phyloP scores from a whole-genome alignment of 2,888 invertebrate genomes.

The Oasisia sp. region DNA sequence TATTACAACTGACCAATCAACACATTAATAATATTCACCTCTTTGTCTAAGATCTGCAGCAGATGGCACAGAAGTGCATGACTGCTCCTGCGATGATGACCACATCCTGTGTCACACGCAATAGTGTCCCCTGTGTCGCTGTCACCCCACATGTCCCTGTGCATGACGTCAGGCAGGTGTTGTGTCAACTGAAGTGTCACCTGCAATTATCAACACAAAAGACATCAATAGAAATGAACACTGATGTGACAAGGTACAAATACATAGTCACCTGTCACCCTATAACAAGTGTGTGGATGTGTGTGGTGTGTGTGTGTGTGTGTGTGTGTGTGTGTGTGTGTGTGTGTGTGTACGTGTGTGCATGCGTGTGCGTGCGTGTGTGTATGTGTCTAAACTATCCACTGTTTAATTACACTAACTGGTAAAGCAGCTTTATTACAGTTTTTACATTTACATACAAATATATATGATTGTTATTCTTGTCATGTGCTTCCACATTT shows the following conservation, averaged over 20 bases:
- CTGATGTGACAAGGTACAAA: background rate
- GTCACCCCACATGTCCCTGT: background rate
- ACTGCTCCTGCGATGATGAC: background rate
- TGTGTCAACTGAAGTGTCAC: background rate
- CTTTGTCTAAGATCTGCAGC: background rate
- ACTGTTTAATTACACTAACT: no score
- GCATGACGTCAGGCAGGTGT: background rate
- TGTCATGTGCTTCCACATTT: no score
- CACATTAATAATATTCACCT: constrained; percentile 1
- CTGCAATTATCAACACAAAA: background rate
- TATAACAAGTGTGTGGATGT: background rate
- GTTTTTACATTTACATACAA: no score
- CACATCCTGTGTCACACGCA: background rate
- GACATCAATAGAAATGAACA: background rate
- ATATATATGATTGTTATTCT: no score
- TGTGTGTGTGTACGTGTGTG: no score
- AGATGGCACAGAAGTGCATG: background rate
- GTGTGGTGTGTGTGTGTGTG: background rate
- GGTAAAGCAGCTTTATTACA: no score
- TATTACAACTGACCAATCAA: background rate
- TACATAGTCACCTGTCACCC: background rate
- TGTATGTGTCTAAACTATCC: background rate
- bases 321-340: no score
- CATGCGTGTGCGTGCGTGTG: no score
- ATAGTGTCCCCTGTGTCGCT: background rate